Evolutionary conservation across 2,113 vertebrate species (phyloP), one percentile per base, ranked within the genome.

Genomic region (Donacobius atricapilla): DNA sequence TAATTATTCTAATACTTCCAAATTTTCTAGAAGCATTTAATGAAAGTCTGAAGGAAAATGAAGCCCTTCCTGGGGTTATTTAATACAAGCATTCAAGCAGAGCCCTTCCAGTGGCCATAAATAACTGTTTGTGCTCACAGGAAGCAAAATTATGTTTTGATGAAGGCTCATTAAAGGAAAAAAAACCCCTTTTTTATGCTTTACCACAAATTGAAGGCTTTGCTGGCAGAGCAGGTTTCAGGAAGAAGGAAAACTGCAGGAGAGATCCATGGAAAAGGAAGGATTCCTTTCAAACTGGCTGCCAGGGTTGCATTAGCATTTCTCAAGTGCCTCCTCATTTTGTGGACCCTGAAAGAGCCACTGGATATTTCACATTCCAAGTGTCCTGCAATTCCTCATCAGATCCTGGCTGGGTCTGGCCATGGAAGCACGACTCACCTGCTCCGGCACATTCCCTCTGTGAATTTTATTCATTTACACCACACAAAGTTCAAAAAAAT

Each of bases 131-230:
- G 48, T 20, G 65, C 57, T 87, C 81, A 69, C 71, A 87, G 48
- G 73, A 93, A 89, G 54, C 44, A 71, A 76, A 92, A 65, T 37
- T 68, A 27, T 10, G 44, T 79, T 95, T 94, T 76, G 61, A 56
- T 94, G 45, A 91, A 45, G 89, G 53, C 53, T 95, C 60, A 92
- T 89, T 89, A 94, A 60, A 93, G 64, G 10, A 14, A 57, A 37
- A 13, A 72, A 68, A 14, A 18, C 40, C 11, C 7, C 1, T 18
- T 31, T 71, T 85, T 82, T 44, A 20, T 58, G 45, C 58, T 91
- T 37, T 85, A 50, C 69, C 83, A 87, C 70, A 91, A 82, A 92
- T 57, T 40, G 44, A 84, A 28, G 54, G 45, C 33, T 78, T 65
- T 85, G 18, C 15, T 60, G 72, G 63, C 45, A 37, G 63, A 77